Conservation (phyloP, 2,888 invertebrate genomes). For the Zonitis immaculata region DNA sequence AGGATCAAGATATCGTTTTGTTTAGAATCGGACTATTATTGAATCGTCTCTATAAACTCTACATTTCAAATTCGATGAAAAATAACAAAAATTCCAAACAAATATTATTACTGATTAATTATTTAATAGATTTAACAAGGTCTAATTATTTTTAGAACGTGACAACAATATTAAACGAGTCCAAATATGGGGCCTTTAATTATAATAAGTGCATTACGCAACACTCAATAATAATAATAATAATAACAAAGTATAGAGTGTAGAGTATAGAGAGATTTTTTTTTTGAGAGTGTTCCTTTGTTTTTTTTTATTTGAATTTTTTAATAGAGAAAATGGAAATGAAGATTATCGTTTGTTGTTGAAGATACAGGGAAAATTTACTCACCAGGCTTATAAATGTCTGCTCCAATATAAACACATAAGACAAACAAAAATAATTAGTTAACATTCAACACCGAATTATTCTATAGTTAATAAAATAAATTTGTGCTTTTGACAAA, state of each 20-base stretch:
- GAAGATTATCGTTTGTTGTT: neutral
- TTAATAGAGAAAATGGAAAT: neutral
- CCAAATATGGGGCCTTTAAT: neutral
- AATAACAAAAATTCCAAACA: neutral
- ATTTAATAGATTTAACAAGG: too few species aligned
- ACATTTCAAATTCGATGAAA: neutral
- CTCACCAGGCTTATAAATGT: slow-evolving; percentile 47
- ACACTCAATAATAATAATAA: too few species aligned
- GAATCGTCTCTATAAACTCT: neutral
- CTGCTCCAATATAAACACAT: slow-evolving; percentile 41
- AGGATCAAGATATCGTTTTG: too few species aligned
- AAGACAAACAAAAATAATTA: slow-evolving; percentile 39
- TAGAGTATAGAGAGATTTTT: slow-evolving; percentile 1
- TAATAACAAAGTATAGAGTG: neutral
- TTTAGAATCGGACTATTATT: too few species aligned
- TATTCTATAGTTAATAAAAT: slow-evolving; percentile 5
- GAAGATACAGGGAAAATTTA: slow-evolving; percentile 23
- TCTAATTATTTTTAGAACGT: neutral
- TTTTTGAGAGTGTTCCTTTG: too few species aligned
- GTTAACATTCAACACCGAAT: slow-evolving; percentile 23
- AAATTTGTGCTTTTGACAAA: slow-evolving; percentile 10
- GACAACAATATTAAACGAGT: neutral
- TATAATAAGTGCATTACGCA: neutral
- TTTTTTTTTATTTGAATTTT: neutral
- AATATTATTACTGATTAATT: too few species aligned